Evolutionary conservation across 2,797 vertebrate species (phyloP).

Genomic region (Falco columbarius): DNA sequence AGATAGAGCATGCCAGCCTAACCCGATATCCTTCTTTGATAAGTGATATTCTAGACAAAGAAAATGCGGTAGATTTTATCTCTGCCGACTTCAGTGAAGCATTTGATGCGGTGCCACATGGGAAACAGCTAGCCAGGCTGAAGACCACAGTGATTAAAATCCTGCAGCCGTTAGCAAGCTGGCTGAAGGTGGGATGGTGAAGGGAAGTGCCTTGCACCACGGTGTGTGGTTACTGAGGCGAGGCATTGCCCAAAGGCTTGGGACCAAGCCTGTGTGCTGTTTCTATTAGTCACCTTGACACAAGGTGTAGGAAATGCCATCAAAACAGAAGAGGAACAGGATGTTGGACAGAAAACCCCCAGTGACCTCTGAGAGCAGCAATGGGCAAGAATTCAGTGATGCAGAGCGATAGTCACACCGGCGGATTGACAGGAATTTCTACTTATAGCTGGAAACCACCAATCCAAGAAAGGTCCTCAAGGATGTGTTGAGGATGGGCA

Average conservation of each 20-base stretch:
- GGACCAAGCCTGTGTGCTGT: not conserved
- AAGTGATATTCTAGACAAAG: constrained; percentile 63
- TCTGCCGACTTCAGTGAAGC: constrained; percentile 25
- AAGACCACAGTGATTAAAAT: constrained; percentile 19
- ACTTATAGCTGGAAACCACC: not conserved
- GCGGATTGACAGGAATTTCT: not conserved
- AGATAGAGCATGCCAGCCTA: constrained; percentile 72
- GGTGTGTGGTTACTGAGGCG: rapidly evolving
- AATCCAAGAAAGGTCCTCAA: not conserved
- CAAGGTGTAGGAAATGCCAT: not conserved
- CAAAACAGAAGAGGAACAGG: not conserved
- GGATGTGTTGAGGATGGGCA: not conserved
- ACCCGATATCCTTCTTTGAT: constrained; percentile 60
- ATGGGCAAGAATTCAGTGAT: not conserved
- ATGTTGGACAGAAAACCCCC: not conserved
- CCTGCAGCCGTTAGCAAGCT: not conserved
- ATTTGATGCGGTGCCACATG: constrained; percentile 40
- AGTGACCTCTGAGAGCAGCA: not conserved
- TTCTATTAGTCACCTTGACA: constrained; percentile 20
- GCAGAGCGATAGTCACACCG: not conserved
- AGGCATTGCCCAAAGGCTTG: not conserved
- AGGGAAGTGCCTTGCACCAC: not conserved
- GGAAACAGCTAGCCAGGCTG: constrained; percentile 1
- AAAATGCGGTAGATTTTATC: constrained; percentile 62
- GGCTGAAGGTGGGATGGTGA: not conserved